Evolutionary conservation across 1,140 invertebrate genomes (phyloP).

Genomic region (Bombus waltoni): DNA sequence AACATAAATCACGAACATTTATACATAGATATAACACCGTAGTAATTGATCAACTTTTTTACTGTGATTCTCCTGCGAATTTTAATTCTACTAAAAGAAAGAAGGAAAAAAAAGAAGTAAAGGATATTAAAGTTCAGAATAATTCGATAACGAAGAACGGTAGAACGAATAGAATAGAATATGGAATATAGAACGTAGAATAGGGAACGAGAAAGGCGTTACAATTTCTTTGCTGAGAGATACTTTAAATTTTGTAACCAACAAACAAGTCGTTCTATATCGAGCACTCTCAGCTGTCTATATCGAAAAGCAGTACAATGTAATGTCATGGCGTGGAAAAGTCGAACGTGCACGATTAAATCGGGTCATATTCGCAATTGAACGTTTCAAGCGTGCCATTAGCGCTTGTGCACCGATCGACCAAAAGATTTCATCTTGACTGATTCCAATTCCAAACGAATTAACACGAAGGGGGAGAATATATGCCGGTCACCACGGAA

Average conservation of each 20-base stretch:
- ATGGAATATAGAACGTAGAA: too few relatives aligned
- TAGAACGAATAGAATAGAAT: too few relatives aligned
- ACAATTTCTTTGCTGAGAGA: too few relatives aligned
- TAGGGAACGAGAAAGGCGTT: too few relatives aligned
- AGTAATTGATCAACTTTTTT: too few relatives aligned
- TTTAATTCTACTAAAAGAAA: too few relatives aligned
- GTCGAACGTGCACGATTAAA: background rate
- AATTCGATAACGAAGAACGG: too few relatives aligned
- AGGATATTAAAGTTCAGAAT: too few relatives aligned
- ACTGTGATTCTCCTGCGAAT: too few relatives aligned
- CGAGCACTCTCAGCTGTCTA: background rate
- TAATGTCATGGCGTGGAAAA: background rate
- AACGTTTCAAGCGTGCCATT: background rate
- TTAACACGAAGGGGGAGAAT: slow-evolving; percentile 27
- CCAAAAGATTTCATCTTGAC: slow-evolving; percentile 35
- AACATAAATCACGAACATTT: too few relatives aligned
- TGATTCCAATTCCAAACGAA: slow-evolving; percentile 18
- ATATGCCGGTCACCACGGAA: slow-evolving; percentile 67
- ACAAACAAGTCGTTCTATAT: background rate
- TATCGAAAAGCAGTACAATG: background rate
- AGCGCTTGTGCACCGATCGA: background rate
- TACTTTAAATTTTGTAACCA: too few relatives aligned
- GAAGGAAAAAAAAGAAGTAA: rapidly evolving
- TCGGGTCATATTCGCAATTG: slow-evolving; percentile 3
- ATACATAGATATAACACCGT: too few relatives aligned